A percentile compares a stretch with the other conserved stretches of the same genome.
Evolutionary conservation across 2,113 vertebrate genomes (phyloP).

Genomic region (Cyanistes caeruleus): DNA sequence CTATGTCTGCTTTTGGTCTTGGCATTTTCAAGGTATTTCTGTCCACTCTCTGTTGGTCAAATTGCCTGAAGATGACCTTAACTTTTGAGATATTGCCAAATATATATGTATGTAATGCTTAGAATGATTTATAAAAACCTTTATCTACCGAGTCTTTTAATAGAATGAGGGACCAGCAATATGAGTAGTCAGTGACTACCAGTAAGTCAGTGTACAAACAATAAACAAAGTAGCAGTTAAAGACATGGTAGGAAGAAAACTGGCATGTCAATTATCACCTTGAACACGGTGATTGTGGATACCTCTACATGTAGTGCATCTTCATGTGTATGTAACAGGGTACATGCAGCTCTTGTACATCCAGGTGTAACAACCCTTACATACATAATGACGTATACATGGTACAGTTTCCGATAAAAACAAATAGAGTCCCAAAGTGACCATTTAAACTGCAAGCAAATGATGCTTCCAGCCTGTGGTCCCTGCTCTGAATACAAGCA

Average conservation of each 20-base stretch:
- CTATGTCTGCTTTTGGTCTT: background rate
- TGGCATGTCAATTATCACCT: background rate
- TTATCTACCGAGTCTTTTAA: background rate
- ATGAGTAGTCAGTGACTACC: background rate
- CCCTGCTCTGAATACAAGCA: conserved; percentile 82
- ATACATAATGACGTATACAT: background rate
- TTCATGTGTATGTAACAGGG: background rate
- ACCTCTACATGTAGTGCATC: background rate
- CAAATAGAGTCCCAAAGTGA: background rate
- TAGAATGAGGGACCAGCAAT: background rate
- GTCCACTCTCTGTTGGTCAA: background rate
- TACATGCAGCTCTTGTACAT: background rate
- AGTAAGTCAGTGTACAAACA: background rate
- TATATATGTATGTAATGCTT: background rate
- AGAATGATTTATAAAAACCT: background rate
- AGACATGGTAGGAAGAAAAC: background rate
- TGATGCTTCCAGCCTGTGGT: conserved; percentile 56
- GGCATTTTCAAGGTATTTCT: background rate
- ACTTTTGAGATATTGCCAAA: background rate
- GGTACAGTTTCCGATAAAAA: background rate
- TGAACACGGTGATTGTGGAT: background rate
- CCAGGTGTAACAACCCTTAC: background rate
- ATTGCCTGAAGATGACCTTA: background rate
- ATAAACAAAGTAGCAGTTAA: background rate
- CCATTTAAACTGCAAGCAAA: conserved; percentile 37